Conservation (phyloP, 2,888 invertebrate genomes). For the Stratiomys singularior region DNA sequence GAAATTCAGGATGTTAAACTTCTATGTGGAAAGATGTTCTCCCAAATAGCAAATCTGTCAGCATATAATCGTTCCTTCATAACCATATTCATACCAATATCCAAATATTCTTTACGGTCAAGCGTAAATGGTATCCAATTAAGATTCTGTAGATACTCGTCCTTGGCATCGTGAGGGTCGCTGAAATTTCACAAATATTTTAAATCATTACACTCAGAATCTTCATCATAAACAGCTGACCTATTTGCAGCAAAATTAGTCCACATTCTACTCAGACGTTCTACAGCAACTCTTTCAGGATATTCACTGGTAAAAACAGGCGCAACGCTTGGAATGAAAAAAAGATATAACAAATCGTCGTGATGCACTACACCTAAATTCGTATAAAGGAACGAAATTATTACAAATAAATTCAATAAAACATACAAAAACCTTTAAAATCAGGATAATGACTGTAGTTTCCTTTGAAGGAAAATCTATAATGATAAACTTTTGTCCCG, state of each 20-base stretch:
- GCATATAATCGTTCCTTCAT: constrained; percentile 61
- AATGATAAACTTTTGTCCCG: constrained; percentile 72
- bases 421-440: constrained; percentile 66
- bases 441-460: constrained; percentile 70
- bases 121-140: constrained; percentile 63
- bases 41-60: constrained; percentile 63
- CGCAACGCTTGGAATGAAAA: constrained; percentile 62
- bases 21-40: constrained; percentile 62
- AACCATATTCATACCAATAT: constrained; percentile 60
- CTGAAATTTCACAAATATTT: constrained; percentile 55
- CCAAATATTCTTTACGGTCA: constrained; percentile 61
- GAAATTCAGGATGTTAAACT: too few species aligned
- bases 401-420: background rate
- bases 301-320: constrained; percentile 64
- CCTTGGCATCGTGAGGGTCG: constrained; percentile 63
- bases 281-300: constrained; percentile 65
- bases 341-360: constrained; percentile 68
- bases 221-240: constrained; percentile 55
- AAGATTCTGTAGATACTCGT: constrained; percentile 59
- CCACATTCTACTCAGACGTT: constrained; percentile 66
- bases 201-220: background rate
- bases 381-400: background rate
- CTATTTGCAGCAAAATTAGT: constrained; percentile 65
- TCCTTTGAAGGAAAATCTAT: constrained; percentile 72
- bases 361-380: constrained; percentile 65